These are phyloP conservation scores for Colostygia pectinataria DNA, from an alignment of 2,888 invertebrate genomes.

Conservation along the genomic window DNA sequence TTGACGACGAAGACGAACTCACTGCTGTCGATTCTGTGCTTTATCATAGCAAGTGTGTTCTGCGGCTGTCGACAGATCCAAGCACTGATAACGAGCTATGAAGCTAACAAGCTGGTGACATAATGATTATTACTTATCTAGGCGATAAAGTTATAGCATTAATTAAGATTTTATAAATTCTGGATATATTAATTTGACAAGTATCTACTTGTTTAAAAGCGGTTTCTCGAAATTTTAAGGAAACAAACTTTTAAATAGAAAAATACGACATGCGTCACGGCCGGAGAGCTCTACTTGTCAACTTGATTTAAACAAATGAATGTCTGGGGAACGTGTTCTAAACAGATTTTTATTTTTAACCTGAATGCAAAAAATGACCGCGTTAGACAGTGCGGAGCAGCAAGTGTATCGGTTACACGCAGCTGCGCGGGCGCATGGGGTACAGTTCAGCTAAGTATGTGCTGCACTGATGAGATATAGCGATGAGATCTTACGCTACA, in stretches of 20 bases:
- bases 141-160: not conserved
- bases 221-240: no score
- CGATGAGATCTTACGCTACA: no score
- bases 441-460: slow-evolving; percentile 7
- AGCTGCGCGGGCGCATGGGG: slow-evolving; percentile 19
- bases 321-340: not conserved
- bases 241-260: no score
- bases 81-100: not conserved
- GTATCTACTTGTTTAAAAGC: no score
- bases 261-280: no score
- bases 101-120: slow-evolving; percentile 7
- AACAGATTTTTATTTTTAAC: slow-evolving; percentile 18
- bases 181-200: no score
- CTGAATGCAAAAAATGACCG: slow-evolving; percentile 18
- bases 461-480: not conserved
- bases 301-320: slow-evolving; percentile 1
- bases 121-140: slow-evolving; percentile 5
- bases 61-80: slow-evolving; percentile 5
- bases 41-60: not conserved
- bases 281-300: not conserved
- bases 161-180: not conserved
- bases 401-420: slow-evolving; percentile 8
- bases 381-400: not conserved
- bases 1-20: slow-evolving; percentile 10
- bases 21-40: no score